phyloP scores from a whole-genome alignment of 92 coral and sea anemone species.

The Bergia sp. region DNA sequence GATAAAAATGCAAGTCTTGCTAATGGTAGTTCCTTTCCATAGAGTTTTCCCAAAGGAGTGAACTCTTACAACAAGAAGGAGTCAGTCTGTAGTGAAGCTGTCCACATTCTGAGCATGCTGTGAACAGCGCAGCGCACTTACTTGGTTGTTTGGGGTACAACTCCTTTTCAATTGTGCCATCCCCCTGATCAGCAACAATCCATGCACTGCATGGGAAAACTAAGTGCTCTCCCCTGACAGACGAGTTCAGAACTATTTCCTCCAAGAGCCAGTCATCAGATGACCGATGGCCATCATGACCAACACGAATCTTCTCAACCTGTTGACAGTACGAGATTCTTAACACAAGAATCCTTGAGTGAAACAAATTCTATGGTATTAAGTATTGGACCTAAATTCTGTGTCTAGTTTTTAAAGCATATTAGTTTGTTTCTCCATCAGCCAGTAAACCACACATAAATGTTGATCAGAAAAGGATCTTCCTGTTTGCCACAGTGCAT shows the following conservation, averaged over 20 bases:
- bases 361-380: too few relatives aligned
- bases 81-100: neutral
- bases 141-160: slow-evolving; percentile 71
- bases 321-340: slow-evolving; percentile 18
- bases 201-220: slow-evolving; percentile 92
- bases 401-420: too few relatives aligned
- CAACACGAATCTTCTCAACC: slow-evolving; percentile 90
- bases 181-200: slow-evolving; percentile 83
- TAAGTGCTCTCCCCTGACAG: slow-evolving; percentile 92
- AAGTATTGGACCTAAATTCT: too few relatives aligned
- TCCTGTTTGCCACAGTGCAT: too few relatives aligned
- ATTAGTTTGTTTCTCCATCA: too few relatives aligned
- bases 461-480: too few relatives aligned
- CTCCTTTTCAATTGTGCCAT: slow-evolving; percentile 75
- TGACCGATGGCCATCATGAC: slow-evolving; percentile 92
- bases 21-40: too few relatives aligned
- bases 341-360: too few relatives aligned
- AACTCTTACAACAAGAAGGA: too few relatives aligned
- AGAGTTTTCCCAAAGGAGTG: too few relatives aligned
- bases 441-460: too few relatives aligned
- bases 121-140: slow-evolving; percentile 15
- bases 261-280: slow-evolving; percentile 93
- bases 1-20: too few relatives aligned
- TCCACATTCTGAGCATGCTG: neutral
- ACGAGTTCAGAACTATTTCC: slow-evolving; percentile 91